These are phyloP conservation scores for Thinocorus orbignyianus DNA, from an alignment of 2,113 vertebrate genomes.

Conservation along the genomic window DNA sequence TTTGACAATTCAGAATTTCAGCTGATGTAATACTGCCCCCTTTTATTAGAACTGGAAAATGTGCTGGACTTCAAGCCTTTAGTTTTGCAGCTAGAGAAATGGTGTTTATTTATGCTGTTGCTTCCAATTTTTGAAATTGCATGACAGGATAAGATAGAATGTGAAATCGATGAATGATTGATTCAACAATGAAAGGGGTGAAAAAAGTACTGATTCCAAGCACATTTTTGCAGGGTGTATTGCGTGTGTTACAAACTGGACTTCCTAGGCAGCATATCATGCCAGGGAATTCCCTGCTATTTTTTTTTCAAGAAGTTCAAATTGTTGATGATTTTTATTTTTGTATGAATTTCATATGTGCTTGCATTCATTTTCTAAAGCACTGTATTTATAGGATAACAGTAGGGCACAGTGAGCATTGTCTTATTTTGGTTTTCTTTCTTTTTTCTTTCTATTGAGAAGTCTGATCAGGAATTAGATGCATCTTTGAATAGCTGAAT, in stretches of 20 bases:
- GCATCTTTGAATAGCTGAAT: constrained; percentile 2
- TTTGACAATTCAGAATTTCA: constrained; percentile 49
- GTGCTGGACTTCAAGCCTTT: constrained; percentile 19
- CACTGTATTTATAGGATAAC: not conserved
- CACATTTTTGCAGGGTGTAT: constrained; percentile 17
- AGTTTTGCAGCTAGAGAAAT: not conserved
- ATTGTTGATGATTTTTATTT: constrained; percentile 1
- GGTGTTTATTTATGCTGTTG: constrained; percentile 38
- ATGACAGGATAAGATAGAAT: constrained; percentile 61
- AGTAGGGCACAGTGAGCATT: not conserved
- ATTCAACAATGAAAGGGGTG: constrained; percentile 50
- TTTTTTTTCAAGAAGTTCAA: not conserved
- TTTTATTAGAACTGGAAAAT: constrained; percentile 72
- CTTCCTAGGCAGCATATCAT: not conserved
- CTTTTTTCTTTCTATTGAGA: not conserved
- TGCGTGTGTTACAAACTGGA: not conserved
- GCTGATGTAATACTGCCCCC: constrained; percentile 72
- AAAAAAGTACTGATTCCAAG: constrained; percentile 45
- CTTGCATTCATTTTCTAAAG: not conserved
- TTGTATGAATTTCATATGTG: not conserved
- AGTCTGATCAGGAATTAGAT: not conserved
- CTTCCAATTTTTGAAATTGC: constrained; percentile 51
- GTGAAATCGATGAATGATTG: constrained; percentile 63
- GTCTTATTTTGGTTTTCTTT: not conserved
- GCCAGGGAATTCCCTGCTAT: not conserved